Conservation (phyloP, 2,888 invertebrate genomes). For the Rhopalosiphum nymphaeae region DNA sequence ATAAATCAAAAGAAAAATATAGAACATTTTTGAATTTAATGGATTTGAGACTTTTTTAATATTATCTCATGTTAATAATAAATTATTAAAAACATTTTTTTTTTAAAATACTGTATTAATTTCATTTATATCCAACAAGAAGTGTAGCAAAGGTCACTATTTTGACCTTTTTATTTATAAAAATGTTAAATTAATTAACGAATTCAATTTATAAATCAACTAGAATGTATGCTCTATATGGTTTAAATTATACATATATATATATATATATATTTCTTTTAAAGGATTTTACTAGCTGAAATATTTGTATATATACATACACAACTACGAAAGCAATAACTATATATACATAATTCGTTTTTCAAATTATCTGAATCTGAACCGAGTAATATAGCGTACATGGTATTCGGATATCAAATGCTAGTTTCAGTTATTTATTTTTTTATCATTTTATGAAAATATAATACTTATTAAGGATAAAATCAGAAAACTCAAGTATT, state of each 20-base stretch:
- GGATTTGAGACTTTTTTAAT: neutral
- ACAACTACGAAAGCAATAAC: neutral
- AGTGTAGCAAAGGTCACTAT: slow-evolving; percentile 1
- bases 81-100: neutral
- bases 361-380: slow-evolving; percentile 5
- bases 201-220: neutral
- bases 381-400: slow-evolving; percentile 27
- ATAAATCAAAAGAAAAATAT: neutral
- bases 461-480: neutral
- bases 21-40: neutral
- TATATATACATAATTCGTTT: neutral
- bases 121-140: neutral
- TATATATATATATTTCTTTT: neutral
- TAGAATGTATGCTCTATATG: neutral
- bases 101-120: neutral
- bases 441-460: neutral
- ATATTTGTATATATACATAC: too few species aligned
- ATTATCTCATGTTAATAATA: neutral
- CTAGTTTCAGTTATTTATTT: neutral
- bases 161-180: slow-evolving; percentile 41
- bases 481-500: neutral
- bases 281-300: neutral
- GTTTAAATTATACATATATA: too few species aligned
- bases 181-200: slow-evolving; percentile 39
- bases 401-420: slow-evolving; percentile 27